Base-by-base conservation (phyloP, 30 jellyfish, hydroid and myxozoan species). In the Kudoa iwatai region DNA sequence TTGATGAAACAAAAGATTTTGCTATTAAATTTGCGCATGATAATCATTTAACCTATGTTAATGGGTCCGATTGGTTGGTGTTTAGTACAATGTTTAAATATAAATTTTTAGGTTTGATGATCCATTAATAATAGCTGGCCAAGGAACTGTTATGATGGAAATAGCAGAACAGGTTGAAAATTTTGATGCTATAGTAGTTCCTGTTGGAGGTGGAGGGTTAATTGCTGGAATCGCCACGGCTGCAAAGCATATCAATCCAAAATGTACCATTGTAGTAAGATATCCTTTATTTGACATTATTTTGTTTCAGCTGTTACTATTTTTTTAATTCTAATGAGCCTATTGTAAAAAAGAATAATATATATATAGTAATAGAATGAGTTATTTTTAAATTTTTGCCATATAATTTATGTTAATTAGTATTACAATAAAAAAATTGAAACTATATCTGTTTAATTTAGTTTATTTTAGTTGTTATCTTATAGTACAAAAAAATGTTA, bases 181-280 rank as follows among this genome's bases (percentile, higher is more conserved):
- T 30, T 55, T 71, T 17, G 93, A 71, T 32, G 93, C 93, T 17
- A 59, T 71, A 16, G 93, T 71, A 17, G 56, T 71, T 7, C 93
- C 93, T 1, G 69, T 60, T 34, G 93, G 93, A 3, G 93, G 93
- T 3, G 93, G 64, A 31, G 93, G 93, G 14, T 64, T 71, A 24
- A 25, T 71, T 0, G 87, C 93, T 42, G 93, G 93, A 3, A 54
- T 84, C 45, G 49, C 93, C 2, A 83, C 54, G 23, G 93, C 93
- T 19, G 18, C 62, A 44, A 71, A 71, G 38, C 47, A 40, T 20
- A 62, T 71, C n/a, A 49, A 63, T 38, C 93, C 93, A 4, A 44
- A 62, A 21, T 51, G 61, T 1, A 45, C 47, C 48, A 38, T 71
- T 42, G 62, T 71, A 9, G 93, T 71, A 52, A 55, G 84, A 34